A percentile compares a stretch with the other conserved stretches of the same genome.
Evolutionary conservation across 2,113 vertebrate genomes (phyloP).

Genomic region (Heterochromis multidens): DNA sequence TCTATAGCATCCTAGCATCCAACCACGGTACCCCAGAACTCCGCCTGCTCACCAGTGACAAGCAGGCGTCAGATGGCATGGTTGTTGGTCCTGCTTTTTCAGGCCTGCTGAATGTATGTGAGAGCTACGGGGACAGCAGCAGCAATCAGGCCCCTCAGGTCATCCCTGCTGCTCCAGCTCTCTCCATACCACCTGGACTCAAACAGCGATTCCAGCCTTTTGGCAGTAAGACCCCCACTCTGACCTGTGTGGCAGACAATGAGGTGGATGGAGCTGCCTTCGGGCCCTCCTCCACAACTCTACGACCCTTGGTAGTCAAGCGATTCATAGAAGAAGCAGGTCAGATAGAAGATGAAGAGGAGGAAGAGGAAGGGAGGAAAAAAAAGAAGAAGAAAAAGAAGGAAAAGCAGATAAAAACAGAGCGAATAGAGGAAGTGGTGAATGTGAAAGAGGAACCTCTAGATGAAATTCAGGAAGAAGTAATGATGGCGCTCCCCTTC

Average conservation of each 20-base stretch:
- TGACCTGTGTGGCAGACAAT: neutral
- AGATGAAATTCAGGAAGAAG: neutral
- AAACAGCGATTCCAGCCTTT: slow-evolving; percentile 75
- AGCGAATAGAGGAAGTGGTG: neutral
- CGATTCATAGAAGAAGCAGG: neutral
- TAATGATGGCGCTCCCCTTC: neutral
- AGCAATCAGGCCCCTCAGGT: slow-evolving; percentile 40
- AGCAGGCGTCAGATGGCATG: neutral
- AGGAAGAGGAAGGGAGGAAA: neutral
- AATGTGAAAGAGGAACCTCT: slow-evolving; percentile 47
- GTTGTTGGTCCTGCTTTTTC: slow-evolving; percentile 55
- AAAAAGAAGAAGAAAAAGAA: slow-evolving; percentile 69
- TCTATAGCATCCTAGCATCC: slow-evolving; percentile 70
- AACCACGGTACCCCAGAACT: slow-evolving; percentile 36
- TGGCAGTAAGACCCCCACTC: slow-evolving; percentile 50
- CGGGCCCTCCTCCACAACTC: slow-evolving; percentile 5
- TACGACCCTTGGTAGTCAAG: neutral
- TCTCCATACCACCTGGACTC: slow-evolving; percentile 63
- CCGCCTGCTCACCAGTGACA: slow-evolving; percentile 55
- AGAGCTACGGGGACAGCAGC: slow-evolving; percentile 57
- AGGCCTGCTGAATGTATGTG: slow-evolving; percentile 72
- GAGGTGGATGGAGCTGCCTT: slow-evolving; percentile 15
- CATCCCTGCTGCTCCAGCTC: slow-evolving; percentile 61
- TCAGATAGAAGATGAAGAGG: neutral
- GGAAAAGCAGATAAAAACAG: slow-evolving; percentile 54